Evolutionary conservation across 2,888 invertebrate species (phyloP).

Genomic region (Ecliptopera silaceata): DNA sequence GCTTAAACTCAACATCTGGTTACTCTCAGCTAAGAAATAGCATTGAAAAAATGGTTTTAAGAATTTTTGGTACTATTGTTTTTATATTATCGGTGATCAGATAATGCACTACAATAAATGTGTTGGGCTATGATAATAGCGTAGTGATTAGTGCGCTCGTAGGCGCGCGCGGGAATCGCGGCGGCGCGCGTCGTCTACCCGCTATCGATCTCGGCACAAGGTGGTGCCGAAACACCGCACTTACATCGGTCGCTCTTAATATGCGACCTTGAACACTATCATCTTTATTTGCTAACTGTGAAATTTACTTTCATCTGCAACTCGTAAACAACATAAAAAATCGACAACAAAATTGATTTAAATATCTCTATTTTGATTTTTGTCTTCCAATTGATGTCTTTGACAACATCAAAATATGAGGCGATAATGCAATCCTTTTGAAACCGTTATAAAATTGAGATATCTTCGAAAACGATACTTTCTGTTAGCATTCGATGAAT

Average conservation of each 20-base stretch:
- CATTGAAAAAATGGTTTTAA: slow-evolving; percentile 5
- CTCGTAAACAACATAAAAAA: too few species aligned
- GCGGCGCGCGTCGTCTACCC: slow-evolving; percentile 73
- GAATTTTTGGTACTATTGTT: neutral
- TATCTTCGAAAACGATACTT: neutral
- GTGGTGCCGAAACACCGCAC: slow-evolving; percentile 65
- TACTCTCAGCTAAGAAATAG: slow-evolving; percentile 25
- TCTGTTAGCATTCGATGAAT: slow-evolving; percentile 7
- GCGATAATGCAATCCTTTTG: neutral
- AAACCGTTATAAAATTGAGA: neutral
- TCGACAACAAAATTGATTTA: too few species aligned
- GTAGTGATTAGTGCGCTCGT: slow-evolving; percentile 52
- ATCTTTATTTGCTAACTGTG: slow-evolving; percentile 52
- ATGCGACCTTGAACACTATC: slow-evolving; percentile 75
- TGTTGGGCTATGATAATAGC: slow-evolving; percentile 52
- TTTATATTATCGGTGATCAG: too few species aligned
- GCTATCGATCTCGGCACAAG: slow-evolving; percentile 74
- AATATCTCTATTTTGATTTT: too few species aligned
- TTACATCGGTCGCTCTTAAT: slow-evolving; percentile 55
- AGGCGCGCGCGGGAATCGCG: slow-evolving; percentile 50
- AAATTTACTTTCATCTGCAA: slow-evolving; percentile 42
- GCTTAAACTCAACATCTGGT: slow-evolving; percentile 31
- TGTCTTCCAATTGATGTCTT: too few species aligned
- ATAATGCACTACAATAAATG: neutral
- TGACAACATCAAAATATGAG: neutral